Percentiles rank a stretch among this genome's conserved stretches.
These are phyloP conservation scores for Epinephelus malabaricus DNA, from an alignment of 2,797 vertebrate species.

Conservation along the genomic window DNA sequence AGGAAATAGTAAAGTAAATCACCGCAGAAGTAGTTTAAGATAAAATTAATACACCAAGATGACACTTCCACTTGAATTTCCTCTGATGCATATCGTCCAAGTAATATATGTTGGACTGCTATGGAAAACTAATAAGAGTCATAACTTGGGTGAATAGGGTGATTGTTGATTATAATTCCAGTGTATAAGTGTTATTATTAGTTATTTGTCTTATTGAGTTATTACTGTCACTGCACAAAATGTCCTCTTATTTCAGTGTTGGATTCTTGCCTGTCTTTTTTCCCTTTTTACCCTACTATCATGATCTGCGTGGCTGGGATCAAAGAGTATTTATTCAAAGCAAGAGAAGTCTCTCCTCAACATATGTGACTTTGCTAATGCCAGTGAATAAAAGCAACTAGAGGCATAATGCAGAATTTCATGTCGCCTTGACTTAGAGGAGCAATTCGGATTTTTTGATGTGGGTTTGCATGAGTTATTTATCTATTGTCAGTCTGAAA, in stretches of 20 bases:
- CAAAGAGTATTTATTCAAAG: slow-evolving; percentile 39
- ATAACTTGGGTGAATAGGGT: neutral
- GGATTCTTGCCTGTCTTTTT: neutral
- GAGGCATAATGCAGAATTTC: no score
- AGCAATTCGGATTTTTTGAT: no score
- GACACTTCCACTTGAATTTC: neutral
- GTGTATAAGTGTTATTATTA: neutral
- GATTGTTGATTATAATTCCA: neutral
- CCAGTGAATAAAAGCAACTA: neutral
- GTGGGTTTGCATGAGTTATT: no score
- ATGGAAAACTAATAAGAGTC: neutral
- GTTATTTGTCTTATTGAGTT: neutral
- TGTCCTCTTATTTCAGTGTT: neutral
- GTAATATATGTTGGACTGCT: neutral
- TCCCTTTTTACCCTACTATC: neutral
- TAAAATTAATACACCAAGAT: neutral
- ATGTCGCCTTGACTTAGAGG: no score
- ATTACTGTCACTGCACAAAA: neutral
- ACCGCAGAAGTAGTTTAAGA: neutral
- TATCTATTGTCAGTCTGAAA: no score
- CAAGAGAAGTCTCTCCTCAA: slow-evolving; percentile 35
- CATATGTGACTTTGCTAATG: neutral
- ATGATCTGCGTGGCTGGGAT: neutral
- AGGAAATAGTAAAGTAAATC: neutral
- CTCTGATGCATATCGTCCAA: neutral